Base-by-base conservation (phyloP, 2,888 invertebrate species). In the Caenorhabditis sp. region DNA sequence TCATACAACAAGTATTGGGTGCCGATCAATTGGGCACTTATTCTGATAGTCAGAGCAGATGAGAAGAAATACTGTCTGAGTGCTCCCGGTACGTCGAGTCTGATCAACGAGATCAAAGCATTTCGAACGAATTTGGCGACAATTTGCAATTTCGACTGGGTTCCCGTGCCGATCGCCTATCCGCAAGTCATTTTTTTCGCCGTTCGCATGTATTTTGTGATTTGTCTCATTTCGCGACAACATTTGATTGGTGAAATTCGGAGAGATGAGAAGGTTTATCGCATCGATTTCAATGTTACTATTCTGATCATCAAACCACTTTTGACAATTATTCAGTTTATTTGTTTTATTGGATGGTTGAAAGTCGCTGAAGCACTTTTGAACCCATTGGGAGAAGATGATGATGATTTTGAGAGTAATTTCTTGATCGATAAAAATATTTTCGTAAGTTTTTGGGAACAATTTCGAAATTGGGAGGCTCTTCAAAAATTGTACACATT, bases 301-400 rank as follows among this genome's bases (percentile, higher is more conserved):
- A 5, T 37, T 5, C n/a, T 59, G 4, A 21, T 59, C 2, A 49
- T 57, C 21, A 31, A 62, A 21, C 84, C 81, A 27, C 43, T 86
- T 27, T 81, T 80, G 64, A 81, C 83, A 2, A 72, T 83, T 1
- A 66, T 82, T 31, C 76, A 84, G 37, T 82, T 84, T 50, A 54
- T 84, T 19, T 76, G 82, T 43, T 66, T 76, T 31, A 66, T 82
- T 21, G 79, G 79, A 14, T 81, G 79, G 79, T 78, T 76, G 79
- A 76, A 76, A 60, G 79, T 59, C 3, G 86, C 86, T 1, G 85
- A 86, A 63, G 84, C 83, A 10, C 68, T 86, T 50, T 69, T 86
- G 23, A 86, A 86, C 66, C 84, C 86, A 1, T 62, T 86, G 17
- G 86, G 86, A 14, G 84, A 85, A 58, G 86, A 86, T 63, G 86